Percentiles rank a stretch among this genome's conserved stretches.
Evolutionary conservation across 2,113 vertebrate species (phyloP).

Genomic region (Laticauda laticaudata): DNA sequence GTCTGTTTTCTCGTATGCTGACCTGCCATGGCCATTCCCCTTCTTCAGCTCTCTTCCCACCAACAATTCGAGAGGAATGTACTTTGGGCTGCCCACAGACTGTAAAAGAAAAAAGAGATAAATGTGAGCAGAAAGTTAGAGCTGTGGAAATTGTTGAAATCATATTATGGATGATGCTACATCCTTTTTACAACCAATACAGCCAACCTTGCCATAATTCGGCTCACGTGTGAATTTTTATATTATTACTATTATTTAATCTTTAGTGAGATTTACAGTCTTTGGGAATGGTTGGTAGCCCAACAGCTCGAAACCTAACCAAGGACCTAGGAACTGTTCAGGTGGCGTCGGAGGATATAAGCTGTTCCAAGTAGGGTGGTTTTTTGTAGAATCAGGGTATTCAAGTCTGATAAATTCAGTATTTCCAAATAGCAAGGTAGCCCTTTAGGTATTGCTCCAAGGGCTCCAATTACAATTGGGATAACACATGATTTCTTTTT

Average conservation of each 20-base stretch:
- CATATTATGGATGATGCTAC: background rate
- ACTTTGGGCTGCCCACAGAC: constrained; percentile 54
- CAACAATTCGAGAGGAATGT: constrained; percentile 55
- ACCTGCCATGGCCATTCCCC: constrained; percentile 74
- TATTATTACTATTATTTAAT: background rate
- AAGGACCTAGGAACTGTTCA: too few species aligned
- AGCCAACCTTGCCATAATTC: background rate
- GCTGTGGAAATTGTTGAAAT: background rate
- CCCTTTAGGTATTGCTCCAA: too few species aligned
- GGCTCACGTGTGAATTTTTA: background rate
- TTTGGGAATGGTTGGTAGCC: too few species aligned
- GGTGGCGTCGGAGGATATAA: too few species aligned
- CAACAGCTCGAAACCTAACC: too few species aligned
- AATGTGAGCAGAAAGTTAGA: background rate
- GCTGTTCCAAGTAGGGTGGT: too few species aligned
- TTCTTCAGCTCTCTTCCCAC: constrained; percentile 37
- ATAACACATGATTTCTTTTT: too few species aligned
- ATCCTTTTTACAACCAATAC: background rate
- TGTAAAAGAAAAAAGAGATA: constrained; percentile 1
- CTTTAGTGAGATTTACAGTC: too few species aligned
- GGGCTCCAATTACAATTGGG: too few species aligned
- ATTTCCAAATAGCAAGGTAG: too few species aligned
- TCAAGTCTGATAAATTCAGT: too few species aligned
- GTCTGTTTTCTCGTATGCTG: constrained; percentile 59
- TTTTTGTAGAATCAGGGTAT: too few species aligned